Conservation (phyloP, 1,140 invertebrate genomes). For the Colletes latitarsis region DNA sequence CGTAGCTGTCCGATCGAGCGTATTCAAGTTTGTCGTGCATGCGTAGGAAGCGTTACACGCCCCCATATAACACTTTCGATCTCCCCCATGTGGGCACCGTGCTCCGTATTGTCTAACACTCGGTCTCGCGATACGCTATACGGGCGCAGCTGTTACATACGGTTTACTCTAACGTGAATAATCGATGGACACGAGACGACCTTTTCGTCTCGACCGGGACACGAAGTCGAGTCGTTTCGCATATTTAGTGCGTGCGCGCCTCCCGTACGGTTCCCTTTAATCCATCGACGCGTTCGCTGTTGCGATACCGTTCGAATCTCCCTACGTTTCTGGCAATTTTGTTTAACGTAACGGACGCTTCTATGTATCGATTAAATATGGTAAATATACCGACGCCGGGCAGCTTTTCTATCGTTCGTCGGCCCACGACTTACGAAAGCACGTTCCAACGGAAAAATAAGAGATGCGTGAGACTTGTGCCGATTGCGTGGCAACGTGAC, state of each 20-base stretch:
- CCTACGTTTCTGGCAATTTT: too few relatives aligned
- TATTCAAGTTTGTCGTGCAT: not conserved
- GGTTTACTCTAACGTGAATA: constrained; percentile 43
- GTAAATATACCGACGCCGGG: too few relatives aligned
- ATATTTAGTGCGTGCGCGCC: not conserved
- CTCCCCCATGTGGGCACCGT: constrained; percentile 38
- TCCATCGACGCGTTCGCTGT: too few relatives aligned
- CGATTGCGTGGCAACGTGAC: too few relatives aligned
- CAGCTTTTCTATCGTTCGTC: too few relatives aligned
- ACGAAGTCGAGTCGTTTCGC: not conserved
- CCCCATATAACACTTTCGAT: constrained; percentile 60
- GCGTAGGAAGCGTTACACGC: constrained; percentile 40
- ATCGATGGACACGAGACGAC: constrained; percentile 39
- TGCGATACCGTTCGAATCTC: too few relatives aligned
- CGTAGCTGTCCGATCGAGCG: not conserved
- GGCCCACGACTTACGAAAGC: too few relatives aligned
- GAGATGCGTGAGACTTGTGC: too few relatives aligned
- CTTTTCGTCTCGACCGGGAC: not conserved
- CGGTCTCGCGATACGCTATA: constrained; percentile 53
- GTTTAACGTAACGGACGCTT: too few relatives aligned
- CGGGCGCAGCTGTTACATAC: constrained; percentile 63
- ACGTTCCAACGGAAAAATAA: too few relatives aligned
- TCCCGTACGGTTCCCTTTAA: too few relatives aligned
- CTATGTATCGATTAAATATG: too few relatives aligned
- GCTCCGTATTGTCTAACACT: constrained; percentile 57